These are phyloP conservation scores for Australoheros scitulus DNA, from an alignment of 2,113 vertebrate species.

Conservation along the genomic window DNA sequence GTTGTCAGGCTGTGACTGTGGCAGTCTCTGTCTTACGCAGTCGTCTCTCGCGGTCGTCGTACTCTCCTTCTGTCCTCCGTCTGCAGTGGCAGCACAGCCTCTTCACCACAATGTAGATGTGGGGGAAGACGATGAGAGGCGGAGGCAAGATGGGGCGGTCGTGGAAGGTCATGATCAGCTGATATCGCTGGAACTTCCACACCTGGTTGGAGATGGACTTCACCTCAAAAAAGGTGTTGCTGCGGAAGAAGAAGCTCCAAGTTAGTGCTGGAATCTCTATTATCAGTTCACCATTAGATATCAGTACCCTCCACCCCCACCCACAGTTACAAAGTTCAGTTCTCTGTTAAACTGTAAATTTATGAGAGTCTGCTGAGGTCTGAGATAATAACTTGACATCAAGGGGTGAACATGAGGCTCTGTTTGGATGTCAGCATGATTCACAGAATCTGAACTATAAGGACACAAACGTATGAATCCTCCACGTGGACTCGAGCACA, in stretches of 20 bases:
- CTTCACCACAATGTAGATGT: constrained; percentile 87
- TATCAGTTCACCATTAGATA: background rate
- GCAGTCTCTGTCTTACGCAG: constrained; percentile 78
- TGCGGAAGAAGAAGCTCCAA: constrained; percentile 54
- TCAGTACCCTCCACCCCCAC: background rate
- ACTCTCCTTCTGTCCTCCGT: constrained; percentile 83
- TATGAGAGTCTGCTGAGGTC: background rate
- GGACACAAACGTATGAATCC: background rate
- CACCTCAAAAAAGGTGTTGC: constrained; percentile 98
- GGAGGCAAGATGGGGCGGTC: constrained; percentile 95
- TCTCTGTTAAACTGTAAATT: background rate
- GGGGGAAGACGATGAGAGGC: constrained; percentile 92
- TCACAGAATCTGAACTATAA: background rate
- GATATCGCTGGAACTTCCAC: constrained; percentile 98
- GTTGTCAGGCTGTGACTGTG: background rate
- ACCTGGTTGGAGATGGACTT: constrained; percentile 99
- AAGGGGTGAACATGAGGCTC: accelerated
- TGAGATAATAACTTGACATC: background rate
- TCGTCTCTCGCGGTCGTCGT: constrained; percentile 88
- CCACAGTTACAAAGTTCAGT: accelerated
- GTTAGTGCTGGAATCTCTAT: background rate
- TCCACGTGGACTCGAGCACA: background rate
- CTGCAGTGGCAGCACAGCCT: constrained; percentile 85
- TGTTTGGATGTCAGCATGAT: background rate
- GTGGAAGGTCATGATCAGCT: constrained; percentile 97